Base-by-base conservation (phyloP, 2,797 vertebrate genomes). In the Rhadinocentrus ornatus region DNA sequence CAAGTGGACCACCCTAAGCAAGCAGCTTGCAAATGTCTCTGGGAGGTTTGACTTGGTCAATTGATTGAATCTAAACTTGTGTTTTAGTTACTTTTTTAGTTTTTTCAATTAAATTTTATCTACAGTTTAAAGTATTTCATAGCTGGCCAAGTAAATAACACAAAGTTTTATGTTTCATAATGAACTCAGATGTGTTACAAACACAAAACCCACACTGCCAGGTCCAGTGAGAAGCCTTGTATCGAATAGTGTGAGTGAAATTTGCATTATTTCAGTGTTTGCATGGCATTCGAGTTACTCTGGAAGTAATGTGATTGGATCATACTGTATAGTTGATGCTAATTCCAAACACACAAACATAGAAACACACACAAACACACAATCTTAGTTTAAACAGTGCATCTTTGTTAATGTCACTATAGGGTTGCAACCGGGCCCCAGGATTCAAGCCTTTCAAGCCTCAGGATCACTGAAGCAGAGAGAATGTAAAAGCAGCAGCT, bases 401-500 rank as follows among this genome's bases (percentile, higher is more conserved):
- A 62, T 66, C 52, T 37, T 34, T 60, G 37, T 68, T 70, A 66
- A 29, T 39, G 22, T 80, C 27, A 60, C 29, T 41, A 50, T 62
- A 66, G 59, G 57, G 55, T 65, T 56, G 48, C 41, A 57, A 50
- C n/a, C 31, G 41, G 5, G 39, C 53, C 18, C 13, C 54, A 41
- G 63, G 15, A 9, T 46, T 0, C 18, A 46, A 66, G 26, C 69
- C 73, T n/a, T 29, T 24, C 32, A 2, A 72, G 55, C 26, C 61
- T 64, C 56, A 32, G 57, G 81, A 62, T 68, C 72, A 66, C 72
- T 71, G 64, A 82, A 73, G 69, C 59, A 6, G 65, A 81, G 75
- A 71, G 53, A 82, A 82, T 94, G 95, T 93, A 94, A 95, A 78
- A 95, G 93, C 95, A 90, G 88, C 90, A 85, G 94, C 93, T 83